Conservation (phyloP, 2,113 vertebrate genomes). For the Phasianus colchicus region DNA sequence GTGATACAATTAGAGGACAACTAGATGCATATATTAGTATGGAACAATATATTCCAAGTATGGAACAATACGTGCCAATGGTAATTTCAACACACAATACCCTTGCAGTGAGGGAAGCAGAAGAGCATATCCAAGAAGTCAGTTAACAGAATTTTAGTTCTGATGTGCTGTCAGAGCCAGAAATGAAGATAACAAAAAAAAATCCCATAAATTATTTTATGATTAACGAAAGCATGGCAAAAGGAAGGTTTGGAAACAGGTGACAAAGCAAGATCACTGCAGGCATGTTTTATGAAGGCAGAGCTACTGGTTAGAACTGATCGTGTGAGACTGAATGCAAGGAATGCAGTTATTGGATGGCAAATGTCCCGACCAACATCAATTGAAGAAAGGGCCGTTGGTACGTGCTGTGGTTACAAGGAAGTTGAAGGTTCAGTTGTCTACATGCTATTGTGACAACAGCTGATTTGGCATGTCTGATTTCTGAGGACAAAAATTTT, state of each 20-base stretch:
- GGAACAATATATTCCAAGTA: background rate
- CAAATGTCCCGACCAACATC: background rate
- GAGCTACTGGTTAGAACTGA: background rate
- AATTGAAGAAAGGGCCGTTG: background rate
- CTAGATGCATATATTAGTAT: constrained; percentile 21
- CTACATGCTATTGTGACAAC: background rate
- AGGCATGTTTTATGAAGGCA: background rate
- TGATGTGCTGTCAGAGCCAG: background rate
- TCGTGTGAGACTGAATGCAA: background rate
- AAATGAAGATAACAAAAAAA: background rate
- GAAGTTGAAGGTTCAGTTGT: background rate
- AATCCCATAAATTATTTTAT: background rate
- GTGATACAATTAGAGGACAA: background rate
- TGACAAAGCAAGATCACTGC: background rate
- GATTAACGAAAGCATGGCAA: background rate
- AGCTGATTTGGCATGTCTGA: background rate
- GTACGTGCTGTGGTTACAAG: background rate
- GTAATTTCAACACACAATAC: background rate
- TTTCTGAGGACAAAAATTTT: background rate
- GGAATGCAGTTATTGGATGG: background rate
- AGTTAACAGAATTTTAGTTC: background rate
- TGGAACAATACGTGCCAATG: background rate
- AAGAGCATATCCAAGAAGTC: background rate
- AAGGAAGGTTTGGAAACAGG: background rate
- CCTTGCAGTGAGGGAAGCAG: background rate